Base-by-base conservation (phyloP, 1,140 invertebrate genomes). In the Nasonia longicornis region DNA sequence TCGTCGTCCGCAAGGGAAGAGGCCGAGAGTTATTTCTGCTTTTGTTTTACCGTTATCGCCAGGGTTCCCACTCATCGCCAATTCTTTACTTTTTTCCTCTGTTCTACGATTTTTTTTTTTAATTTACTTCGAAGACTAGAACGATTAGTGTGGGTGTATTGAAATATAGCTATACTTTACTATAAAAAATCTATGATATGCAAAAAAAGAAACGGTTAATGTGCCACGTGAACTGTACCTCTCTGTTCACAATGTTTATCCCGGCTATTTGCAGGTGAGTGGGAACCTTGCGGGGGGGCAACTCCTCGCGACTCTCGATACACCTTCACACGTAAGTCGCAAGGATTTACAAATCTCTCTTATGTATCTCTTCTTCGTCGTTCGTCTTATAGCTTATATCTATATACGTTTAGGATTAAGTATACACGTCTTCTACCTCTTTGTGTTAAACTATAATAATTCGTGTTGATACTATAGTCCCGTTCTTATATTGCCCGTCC, bases 231-330 rank as follows among this genome's bases (percentile, higher is more conserved):
- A 58, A 58, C 52, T 58, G 52, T 58, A 14, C 4, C 78, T 76
- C 81, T 80, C 85, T 90, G 88, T 88, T 90, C 87, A 89, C 86
- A 86, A 86, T 87, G 86, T 87, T 89, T 90, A 84, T 90, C 88
- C 88, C 87, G 87, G 88, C 89, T 90, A 87, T 89, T 90, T 90
- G 85, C 89, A 90, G 89, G 88, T 90, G 89, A 90, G 89, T 90
- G 89, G 89, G 89, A 90, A 90, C 88, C 87, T 89, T 89, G 88
- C 88, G 88, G 86, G 89, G 88, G 84, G 87, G 86, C 88, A 86
- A 86, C 88, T 86, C 87, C 88, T 88, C 88, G 88, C 88, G 87
- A 88, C 89, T 86, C 85, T 89, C 88, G 83, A 88, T 84, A 89
- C 87, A 85, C 87, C 87, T 88, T 83, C 87, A 86, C 88, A 90